phyloP scores from a whole-genome alignment of 2,888 invertebrate genomes.

The Suillia variegata region DNA sequence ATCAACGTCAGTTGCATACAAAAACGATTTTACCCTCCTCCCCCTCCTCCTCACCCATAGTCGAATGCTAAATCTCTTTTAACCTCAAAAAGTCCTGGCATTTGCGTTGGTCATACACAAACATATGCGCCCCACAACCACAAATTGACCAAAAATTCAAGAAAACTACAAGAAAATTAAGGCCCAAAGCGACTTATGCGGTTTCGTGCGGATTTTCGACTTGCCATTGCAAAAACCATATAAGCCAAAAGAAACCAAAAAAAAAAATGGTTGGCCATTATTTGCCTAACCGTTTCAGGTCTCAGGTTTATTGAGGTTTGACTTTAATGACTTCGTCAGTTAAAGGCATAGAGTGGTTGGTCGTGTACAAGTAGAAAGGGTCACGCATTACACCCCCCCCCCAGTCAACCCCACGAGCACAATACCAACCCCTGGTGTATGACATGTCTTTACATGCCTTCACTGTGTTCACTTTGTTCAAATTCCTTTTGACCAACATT shows the following conservation, averaged over 20 bases:
- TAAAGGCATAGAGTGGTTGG: neutral
- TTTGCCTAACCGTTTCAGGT: neutral
- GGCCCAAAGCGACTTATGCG: conserved; percentile 42
- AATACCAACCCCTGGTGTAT: too few species aligned
- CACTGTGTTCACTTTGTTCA: too few species aligned
- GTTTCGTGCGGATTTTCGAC: conserved; percentile 26
- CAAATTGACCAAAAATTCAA: conserved; percentile 6
- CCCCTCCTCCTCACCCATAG: too few species aligned
- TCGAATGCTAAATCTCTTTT: neutral
- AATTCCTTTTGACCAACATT: conserved; percentile 33
- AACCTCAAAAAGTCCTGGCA: too few species aligned
- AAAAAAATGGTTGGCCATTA: neutral
- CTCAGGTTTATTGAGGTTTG: conserved; percentile 15
- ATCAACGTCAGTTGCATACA: too few species aligned
- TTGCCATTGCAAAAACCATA: conserved; percentile 4
- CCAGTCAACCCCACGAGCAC: too few species aligned
- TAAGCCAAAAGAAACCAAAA: neutral
- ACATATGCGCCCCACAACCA: neutral
- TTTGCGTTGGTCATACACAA: too few species aligned
- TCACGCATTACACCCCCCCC: conserved; percentile 17
- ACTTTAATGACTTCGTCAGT: conserved; percentile 27
- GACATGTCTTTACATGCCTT: too few species aligned
- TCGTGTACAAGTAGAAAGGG: neutral
- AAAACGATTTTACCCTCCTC: too few species aligned
- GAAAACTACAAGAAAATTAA: conserved; percentile 26